Evolutionary conservation across 2,888 invertebrate species (phyloP).

Genomic region (Agrotis puta): DNA sequence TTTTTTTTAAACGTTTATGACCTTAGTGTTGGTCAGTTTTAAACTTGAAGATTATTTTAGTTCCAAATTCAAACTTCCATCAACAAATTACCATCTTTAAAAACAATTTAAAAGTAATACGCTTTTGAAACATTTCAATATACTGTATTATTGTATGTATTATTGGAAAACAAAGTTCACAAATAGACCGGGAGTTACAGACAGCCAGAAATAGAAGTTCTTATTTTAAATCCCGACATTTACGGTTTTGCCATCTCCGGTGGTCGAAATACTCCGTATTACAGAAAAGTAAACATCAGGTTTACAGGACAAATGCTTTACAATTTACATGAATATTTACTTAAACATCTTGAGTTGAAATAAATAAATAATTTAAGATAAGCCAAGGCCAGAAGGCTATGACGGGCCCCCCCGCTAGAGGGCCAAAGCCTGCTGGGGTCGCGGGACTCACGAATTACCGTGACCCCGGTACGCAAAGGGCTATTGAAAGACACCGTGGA

Average conservation of each 20-base stretch:
- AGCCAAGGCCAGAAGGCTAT: no score
- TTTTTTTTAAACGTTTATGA: background rate
- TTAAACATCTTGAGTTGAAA: background rate
- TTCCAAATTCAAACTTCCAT: slow-evolving; percentile 1
- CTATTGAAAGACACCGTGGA: no score
- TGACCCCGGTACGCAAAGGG: no score
- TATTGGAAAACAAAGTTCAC: slow-evolving; percentile 38
- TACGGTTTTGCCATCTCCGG: slow-evolving; percentile 51
- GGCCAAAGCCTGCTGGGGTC: no score
- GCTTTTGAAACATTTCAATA: slow-evolving; percentile 1
- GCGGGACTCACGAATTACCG: no score
- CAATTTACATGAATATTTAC: slow-evolving; percentile 2
- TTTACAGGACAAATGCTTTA: slow-evolving; percentile 19
- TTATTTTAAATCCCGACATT: slow-evolving; percentile 51
- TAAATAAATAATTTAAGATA: no score
- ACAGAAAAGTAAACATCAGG: background rate
- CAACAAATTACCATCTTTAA: background rate
- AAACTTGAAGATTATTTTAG: background rate
- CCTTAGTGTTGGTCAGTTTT: background rate
- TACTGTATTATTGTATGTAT: no score
- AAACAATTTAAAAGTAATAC: slow-evolving; percentile 9
- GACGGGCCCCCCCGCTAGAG: no score
- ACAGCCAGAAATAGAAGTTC: slow-evolving; percentile 43
- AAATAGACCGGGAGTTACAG: slow-evolving; percentile 41
- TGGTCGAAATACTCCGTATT: slow-evolving; percentile 46